These are phyloP conservation scores for Todus mexicanus DNA, from an alignment of 2,797 vertebrate genomes.

Conservation along the genomic window DNA sequence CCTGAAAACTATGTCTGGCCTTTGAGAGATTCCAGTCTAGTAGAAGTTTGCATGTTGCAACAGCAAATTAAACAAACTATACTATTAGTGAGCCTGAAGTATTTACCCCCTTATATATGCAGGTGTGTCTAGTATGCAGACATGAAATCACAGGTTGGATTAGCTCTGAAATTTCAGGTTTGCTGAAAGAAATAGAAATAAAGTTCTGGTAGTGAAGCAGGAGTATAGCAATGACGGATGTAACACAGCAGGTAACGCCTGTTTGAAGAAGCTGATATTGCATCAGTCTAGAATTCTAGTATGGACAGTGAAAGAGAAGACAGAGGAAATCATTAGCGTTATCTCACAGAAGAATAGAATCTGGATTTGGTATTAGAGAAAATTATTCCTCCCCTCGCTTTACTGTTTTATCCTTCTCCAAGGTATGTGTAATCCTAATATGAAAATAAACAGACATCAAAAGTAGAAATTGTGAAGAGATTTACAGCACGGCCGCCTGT, in stretches of 20 bases:
- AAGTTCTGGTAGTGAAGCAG: background rate
- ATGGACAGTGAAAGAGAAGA: background rate
- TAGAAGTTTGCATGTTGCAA: background rate
- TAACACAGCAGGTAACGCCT: background rate
- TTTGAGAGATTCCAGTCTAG: background rate
- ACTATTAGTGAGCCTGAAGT: background rate
- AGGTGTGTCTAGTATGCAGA: background rate
- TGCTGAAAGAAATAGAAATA: background rate
- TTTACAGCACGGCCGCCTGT: background rate
- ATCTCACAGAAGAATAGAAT: background rate
- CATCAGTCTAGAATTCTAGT: background rate
- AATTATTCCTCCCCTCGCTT: background rate
- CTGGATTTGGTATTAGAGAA: background rate
- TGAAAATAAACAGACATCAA: background rate
- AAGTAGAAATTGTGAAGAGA: background rate
- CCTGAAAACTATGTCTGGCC: background rate
- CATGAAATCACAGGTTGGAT: background rate
- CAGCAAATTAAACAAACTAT: background rate
- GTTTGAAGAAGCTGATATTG: background rate
- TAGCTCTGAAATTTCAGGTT: background rate
- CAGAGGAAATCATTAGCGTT: background rate
- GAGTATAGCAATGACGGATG: fast-evolving
- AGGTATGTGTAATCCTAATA: background rate
- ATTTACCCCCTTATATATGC: background rate
- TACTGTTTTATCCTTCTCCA: background rate